Percentiles rank a stretch among this genome's conserved stretches.
Evolutionary conservation across 2,797 vertebrate genomes (phyloP).

Genomic region (Anguilla pacifica): DNA sequence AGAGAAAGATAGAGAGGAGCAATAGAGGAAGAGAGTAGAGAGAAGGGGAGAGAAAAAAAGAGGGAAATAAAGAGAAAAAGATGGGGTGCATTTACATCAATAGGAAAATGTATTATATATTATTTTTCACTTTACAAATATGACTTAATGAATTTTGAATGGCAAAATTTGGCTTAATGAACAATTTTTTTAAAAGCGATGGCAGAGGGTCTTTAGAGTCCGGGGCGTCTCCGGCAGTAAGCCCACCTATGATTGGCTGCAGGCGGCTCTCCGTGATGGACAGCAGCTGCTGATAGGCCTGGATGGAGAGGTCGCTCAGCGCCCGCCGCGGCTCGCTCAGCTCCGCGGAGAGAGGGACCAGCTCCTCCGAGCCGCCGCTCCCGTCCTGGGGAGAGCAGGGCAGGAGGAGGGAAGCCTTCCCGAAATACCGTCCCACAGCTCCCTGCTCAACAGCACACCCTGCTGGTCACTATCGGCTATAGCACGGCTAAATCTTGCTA

Average conservation of each 20-base stretch:
- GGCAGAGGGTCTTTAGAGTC: too few relatives aligned
- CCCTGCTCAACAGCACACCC: not conserved
- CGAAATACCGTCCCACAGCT: not conserved
- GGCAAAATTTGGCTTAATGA: too few relatives aligned
- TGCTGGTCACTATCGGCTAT: not conserved
- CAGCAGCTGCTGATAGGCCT: slow-evolving; percentile 82
- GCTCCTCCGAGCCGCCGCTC: slow-evolving; percentile 48
- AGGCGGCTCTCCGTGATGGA: slow-evolving; percentile 67
- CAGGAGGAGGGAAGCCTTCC: not conserved
- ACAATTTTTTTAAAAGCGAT: too few relatives aligned
- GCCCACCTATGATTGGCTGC: slow-evolving; percentile 71
- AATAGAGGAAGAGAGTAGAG: not conserved
- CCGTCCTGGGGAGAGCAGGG: slow-evolving; percentile 42
- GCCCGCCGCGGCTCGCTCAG: slow-evolving; percentile 57
- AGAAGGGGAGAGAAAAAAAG: not conserved
- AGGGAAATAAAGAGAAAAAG: not conserved
- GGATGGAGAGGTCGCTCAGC: slow-evolving; percentile 74
- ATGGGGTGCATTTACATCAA: too few relatives aligned
- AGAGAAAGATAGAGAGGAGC: too few relatives aligned
- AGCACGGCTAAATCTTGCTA: too few relatives aligned
- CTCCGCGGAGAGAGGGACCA: slow-evolving; percentile 58
- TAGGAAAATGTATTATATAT: too few relatives aligned
- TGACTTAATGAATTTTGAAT: too few relatives aligned
- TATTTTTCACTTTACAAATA: too few relatives aligned
- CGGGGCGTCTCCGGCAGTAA: not conserved